Conservation (phyloP, 2,888 invertebrate genomes). For the Cheilosia variabilis region DNA sequence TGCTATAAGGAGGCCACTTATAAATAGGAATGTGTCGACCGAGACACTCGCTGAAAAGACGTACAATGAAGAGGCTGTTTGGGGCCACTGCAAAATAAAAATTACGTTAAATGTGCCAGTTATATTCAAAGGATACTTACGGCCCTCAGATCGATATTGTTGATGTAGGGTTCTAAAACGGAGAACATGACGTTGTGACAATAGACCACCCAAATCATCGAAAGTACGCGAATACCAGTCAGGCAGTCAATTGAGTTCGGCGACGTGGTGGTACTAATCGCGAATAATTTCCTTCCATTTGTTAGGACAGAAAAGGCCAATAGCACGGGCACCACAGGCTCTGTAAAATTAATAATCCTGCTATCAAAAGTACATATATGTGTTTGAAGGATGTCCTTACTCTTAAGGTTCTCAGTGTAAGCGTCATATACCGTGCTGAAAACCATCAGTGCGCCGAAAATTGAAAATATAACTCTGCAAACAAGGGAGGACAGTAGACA, state of each 20-base stretch:
- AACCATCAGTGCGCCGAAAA: constrained; percentile 19
- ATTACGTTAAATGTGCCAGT: background rate
- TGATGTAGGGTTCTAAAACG: background rate
- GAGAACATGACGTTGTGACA: constrained; percentile 5
- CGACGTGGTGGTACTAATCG: background rate
- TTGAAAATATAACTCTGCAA: constrained; percentile 36
- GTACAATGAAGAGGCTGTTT: constrained; percentile 81
- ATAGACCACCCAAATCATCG: constrained; percentile 26
- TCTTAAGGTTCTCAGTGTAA: constrained; percentile 5
- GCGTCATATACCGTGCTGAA: constrained; percentile 27
- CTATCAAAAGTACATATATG: background rate
- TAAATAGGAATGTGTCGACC: constrained; percentile 87
- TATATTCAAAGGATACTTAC: background rate
- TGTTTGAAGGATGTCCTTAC: background rate
- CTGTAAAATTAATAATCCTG: background rate
- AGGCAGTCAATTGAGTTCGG: constrained; percentile 20
- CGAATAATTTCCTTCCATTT: constrained; percentile 20
- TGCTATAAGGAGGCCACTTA: constrained; percentile 86
- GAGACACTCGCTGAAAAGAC: constrained; percentile 84
- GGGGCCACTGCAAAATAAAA: constrained; percentile 77
- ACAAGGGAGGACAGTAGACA: too few relatives aligned
- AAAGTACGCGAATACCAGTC: constrained; percentile 19
- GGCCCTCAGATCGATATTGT: background rate
- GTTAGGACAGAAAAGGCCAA: constrained; percentile 16
- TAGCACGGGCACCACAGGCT: background rate